These are phyloP conservation scores for Pangasius djambal DNA, from an alignment of 2,797 vertebrate species.

Conservation along the genomic window DNA sequence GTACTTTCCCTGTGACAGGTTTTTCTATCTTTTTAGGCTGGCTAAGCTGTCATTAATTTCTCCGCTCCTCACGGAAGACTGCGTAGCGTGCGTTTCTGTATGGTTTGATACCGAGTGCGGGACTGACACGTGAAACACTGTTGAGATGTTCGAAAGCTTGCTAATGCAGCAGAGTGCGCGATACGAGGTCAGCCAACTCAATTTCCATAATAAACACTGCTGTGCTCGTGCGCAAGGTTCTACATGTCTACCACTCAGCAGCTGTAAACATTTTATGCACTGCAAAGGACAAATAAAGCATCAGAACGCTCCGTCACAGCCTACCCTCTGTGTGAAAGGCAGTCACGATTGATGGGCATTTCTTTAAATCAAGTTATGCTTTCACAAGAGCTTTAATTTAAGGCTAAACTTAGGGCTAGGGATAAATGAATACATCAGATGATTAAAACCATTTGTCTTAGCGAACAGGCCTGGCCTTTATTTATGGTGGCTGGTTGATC, in stretches of 20 bases:
- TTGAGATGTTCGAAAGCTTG: constrained; percentile 53
- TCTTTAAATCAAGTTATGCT: constrained; percentile 81
- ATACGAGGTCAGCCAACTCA: neutral
- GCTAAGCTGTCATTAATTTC: constrained; percentile 72
- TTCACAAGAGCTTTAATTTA: constrained; percentile 84
- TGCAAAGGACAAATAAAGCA: constrained; percentile 50
- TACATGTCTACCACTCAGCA: constrained; percentile 2
- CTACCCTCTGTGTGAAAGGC: constrained; percentile 40
- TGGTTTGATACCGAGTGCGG: constrained; percentile 51
- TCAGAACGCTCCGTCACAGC: constrained; percentile 34
- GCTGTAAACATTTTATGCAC: constrained; percentile 15
- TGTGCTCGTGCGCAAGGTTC: constrained; percentile 16
- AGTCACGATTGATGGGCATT: constrained; percentile 81
- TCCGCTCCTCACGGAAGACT: constrained; percentile 62
- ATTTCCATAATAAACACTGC: constrained; percentile 23
- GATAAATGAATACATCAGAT: constrained; percentile 88
- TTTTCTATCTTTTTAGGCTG: constrained; percentile 67
- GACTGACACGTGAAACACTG: constrained; percentile 44
- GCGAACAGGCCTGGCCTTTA: constrained; percentile 77
- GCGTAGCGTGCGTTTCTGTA: constrained; percentile 54
- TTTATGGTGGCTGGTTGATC: constrained; percentile 75
- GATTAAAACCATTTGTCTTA: constrained; percentile 91
- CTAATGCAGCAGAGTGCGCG: constrained; percentile 45
- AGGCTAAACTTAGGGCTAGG: constrained; percentile 80
- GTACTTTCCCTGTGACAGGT: constrained; percentile 66